These are phyloP conservation scores for Ditula angustiorana DNA, from an alignment of 2,888 invertebrate species.

Conservation along the genomic window DNA sequence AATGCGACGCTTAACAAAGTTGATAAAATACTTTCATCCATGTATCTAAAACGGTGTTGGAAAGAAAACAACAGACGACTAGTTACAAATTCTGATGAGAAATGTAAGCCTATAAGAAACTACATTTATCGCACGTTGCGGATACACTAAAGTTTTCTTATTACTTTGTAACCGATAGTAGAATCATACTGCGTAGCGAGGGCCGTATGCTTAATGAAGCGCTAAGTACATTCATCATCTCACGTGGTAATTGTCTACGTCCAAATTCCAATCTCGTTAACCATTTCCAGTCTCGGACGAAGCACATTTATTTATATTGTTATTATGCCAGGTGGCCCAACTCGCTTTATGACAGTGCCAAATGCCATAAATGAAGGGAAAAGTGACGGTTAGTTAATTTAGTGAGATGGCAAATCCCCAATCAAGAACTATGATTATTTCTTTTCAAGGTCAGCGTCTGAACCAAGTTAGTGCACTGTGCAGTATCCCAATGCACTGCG, in stretches of 20 bases:
- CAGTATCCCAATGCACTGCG: background rate
- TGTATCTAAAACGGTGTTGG: no score
- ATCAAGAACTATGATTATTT: background rate
- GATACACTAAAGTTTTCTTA: background rate
- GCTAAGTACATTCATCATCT: conserved; percentile 69
- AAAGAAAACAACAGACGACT: no score
- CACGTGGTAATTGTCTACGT: conserved; percentile 66
- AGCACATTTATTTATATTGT: background rate
- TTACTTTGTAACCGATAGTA: background rate
- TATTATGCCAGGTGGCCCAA: no score
- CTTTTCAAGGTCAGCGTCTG: background rate
- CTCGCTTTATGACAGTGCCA: no score
- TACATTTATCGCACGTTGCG: background rate
- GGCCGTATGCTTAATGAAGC: conserved; percentile 67
- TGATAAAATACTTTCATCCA: no score
- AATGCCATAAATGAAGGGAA: no score
- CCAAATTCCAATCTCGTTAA: conserved; percentile 63
- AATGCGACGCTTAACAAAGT: background rate
- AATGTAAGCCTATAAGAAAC: background rate
- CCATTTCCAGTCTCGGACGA: conserved; percentile 49
- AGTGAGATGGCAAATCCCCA: background rate
- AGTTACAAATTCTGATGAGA: background rate
- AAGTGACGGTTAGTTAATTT: background rate
- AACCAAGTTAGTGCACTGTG: background rate
- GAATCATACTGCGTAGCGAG: conserved; percentile 58